Conservation (phyloP, 2,888 invertebrate genomes). For the Metellina segmentata region DNA sequence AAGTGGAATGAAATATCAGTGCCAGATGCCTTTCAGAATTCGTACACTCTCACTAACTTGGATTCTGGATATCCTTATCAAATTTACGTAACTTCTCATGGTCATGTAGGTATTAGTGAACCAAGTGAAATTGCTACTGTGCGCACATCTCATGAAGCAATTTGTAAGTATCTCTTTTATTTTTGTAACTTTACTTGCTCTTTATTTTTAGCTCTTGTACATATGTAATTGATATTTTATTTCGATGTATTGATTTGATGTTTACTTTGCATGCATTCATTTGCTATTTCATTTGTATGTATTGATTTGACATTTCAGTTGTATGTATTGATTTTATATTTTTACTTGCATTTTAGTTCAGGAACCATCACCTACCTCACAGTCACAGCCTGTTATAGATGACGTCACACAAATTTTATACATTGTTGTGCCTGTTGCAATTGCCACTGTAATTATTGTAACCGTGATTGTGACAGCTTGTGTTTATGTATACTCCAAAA, state of each 20-base stretch:
- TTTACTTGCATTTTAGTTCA: slow-evolving; percentile 30
- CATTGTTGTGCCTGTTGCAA: slow-evolving; percentile 72
- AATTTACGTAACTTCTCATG: slow-evolving; percentile 63
- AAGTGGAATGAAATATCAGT: slow-evolving; percentile 73
- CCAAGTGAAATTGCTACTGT: slow-evolving; percentile 75
- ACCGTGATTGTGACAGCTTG: slow-evolving; percentile 73
- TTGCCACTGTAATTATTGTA: slow-evolving; percentile 74
- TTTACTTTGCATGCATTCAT: no score
- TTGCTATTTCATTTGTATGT: no score
- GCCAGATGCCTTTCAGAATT: slow-evolving; percentile 61
- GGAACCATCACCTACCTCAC: slow-evolving; percentile 12
- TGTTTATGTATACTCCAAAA: slow-evolving; percentile 75
- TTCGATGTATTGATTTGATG: neutral
- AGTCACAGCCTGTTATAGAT: slow-evolving; percentile 54
- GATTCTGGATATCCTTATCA: slow-evolving; percentile 67
- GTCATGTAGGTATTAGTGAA: slow-evolving; percentile 68
- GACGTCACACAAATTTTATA: slow-evolving; percentile 71
- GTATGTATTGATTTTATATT: neutral
- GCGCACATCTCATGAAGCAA: slow-evolving; percentile 68
- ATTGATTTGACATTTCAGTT: neutral
- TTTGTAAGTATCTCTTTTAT: slow-evolving; percentile 46
- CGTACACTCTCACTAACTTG: slow-evolving; percentile 70
- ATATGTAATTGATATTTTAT: neutral
- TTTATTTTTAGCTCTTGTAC: neutral
- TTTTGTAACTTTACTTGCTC: neutral